Conservation (phyloP, 2,113 vertebrate species). For the Bambusicola thoracicus region DNA sequence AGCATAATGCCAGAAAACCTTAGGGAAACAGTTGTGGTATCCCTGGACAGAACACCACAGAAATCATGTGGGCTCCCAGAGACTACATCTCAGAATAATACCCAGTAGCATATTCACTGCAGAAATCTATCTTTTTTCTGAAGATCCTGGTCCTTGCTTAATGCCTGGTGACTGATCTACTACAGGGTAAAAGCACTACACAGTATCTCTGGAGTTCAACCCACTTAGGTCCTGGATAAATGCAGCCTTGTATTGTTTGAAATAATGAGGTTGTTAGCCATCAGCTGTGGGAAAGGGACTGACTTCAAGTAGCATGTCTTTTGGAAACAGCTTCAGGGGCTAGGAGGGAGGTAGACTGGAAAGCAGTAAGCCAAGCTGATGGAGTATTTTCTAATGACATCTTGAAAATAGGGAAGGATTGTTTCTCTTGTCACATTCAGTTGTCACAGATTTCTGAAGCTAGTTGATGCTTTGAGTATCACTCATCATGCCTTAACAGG, state of each 20-base stretch:
- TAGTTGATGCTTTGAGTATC: background rate
- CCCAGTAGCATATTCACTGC: background rate
- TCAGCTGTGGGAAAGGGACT: background rate
- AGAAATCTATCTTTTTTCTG: accelerated
- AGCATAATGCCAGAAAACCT: background rate
- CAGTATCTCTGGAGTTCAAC: background rate
- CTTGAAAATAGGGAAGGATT: background rate
- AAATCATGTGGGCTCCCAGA: accelerated
- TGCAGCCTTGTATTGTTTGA: background rate
- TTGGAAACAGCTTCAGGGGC: background rate
- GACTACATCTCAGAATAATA: background rate
- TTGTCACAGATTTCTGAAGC: background rate
- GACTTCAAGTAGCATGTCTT: background rate
- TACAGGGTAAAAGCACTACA: background rate
- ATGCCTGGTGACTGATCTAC: background rate
- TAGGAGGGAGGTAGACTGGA: background rate
- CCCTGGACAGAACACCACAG: background rate
- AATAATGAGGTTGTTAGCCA: background rate
- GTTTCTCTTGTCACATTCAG: background rate
- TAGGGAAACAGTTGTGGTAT: background rate
- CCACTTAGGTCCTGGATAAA: background rate
- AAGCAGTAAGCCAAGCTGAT: background rate
- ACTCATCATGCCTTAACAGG: background rate
- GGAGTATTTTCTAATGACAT: background rate
- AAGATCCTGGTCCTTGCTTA: accelerated